These are phyloP conservation scores for Dendroctonus ponderosae DNA, from an alignment of 1,140 invertebrate species.

Conservation along the genomic window DNA sequence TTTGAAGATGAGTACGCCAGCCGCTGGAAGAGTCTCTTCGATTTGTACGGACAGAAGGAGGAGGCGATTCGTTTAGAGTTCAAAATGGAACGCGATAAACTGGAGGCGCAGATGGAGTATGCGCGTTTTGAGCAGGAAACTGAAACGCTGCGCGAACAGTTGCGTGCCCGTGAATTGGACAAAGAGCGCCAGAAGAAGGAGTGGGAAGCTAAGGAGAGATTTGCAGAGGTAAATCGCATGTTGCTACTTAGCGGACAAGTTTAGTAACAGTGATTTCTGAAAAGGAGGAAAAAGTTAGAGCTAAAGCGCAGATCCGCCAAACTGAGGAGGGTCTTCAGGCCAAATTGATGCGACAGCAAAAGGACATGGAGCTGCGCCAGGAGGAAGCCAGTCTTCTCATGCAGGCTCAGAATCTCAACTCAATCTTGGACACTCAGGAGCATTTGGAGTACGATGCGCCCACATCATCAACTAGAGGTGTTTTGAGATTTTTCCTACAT, in stretches of 20 bases:
- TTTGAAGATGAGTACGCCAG: slow-evolving; percentile 96
- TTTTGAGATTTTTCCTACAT: neutral
- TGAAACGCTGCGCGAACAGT: slow-evolving; percentile 79
- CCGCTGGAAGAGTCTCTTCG: slow-evolving; percentile 93
- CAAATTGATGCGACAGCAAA: slow-evolving; percentile 16
- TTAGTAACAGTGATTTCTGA: no score
- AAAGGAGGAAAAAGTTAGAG: slow-evolving; percentile 39
- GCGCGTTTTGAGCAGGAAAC: slow-evolving; percentile 89
- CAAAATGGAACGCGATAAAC: slow-evolving; percentile 82
- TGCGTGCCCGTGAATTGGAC: slow-evolving; percentile 80
- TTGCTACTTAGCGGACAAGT: no score
- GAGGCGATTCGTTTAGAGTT: slow-evolving; percentile 88
- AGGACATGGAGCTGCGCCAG: slow-evolving; percentile 4
- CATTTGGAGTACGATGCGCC: slow-evolving; percentile 3
- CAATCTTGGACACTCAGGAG: slow-evolving; percentile 15
- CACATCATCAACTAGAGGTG: slow-evolving; percentile 19
- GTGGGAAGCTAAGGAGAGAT: slow-evolving; percentile 81
- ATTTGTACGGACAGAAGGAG: slow-evolving; percentile 87
- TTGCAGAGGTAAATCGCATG: slow-evolving; percentile 76
- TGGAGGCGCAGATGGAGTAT: slow-evolving; percentile 93
- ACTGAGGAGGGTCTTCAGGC: slow-evolving; percentile 13
- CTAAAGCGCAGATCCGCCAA: slow-evolving; percentile 15
- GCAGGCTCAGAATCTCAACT: slow-evolving; percentile 12
- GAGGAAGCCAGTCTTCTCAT: slow-evolving; percentile 11
- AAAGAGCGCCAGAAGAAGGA: slow-evolving; percentile 80